A percentile compares a stretch with the other conserved stretches of the same genome.
Evolutionary conservation across 2,888 invertebrate species (phyloP).

Genomic region (Cheilosia variabilis): DNA sequence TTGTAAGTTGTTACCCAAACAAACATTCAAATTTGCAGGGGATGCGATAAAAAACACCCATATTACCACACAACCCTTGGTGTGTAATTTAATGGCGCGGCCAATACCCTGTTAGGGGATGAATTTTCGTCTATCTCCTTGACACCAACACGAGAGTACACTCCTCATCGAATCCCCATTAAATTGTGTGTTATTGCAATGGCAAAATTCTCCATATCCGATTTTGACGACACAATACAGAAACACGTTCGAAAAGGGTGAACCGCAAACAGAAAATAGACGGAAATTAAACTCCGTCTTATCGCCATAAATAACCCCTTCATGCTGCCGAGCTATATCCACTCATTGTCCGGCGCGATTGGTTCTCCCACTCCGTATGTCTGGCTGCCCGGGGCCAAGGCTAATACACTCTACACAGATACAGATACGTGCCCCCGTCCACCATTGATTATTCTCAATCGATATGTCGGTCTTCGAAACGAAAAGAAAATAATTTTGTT

Average conservation of each 20-base stretch:
- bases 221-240: slow-evolving; percentile 39
- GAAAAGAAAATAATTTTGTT: slow-evolving; percentile 13
- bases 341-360: slow-evolving; percentile 18
- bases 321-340: slow-evolving; percentile 35
- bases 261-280: slow-evolving; percentile 43
- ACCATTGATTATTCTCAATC: slow-evolving; percentile 60
- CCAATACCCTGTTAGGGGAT: slow-evolving; percentile 47
- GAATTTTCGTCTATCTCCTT: slow-evolving; percentile 17
- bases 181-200: slow-evolving; percentile 33
- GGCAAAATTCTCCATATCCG: slow-evolving; percentile 12
- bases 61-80: slow-evolving; percentile 54
- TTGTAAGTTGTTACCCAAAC: slow-evolving; percentile 10
- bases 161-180: slow-evolving; percentile 50
- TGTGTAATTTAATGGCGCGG: slow-evolving; percentile 51
- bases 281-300: slow-evolving; percentile 73
- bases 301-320: slow-evolving; percentile 69
- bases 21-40: slow-evolving; percentile 46
- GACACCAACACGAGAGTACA: slow-evolving; percentile 3
- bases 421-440: slow-evolving; percentile 40
- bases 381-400: slow-evolving; percentile 29
- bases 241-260: slow-evolving; percentile 47
- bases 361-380: slow-evolving; percentile 19
- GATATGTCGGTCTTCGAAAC: slow-evolving; percentile 32
- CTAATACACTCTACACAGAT: slow-evolving; percentile 18
- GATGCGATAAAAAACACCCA: slow-evolving; percentile 29